phyloP scores from a whole-genome alignment of 2,113 vertebrate genomes.

The Myocastor coypus region DNA sequence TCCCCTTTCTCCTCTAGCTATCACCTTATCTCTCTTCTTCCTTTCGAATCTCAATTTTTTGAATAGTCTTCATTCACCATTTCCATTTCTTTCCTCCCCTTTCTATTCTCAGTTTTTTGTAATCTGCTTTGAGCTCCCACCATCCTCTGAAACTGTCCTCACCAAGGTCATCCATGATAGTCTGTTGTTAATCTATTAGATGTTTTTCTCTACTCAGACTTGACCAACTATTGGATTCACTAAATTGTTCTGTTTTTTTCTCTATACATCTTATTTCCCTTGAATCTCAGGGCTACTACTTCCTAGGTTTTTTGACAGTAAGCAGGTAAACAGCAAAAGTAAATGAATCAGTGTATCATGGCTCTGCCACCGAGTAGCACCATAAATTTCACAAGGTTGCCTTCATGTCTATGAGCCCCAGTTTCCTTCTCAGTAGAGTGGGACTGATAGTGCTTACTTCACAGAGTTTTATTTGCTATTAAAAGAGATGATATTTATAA shows the following conservation, averaged over 20 bases:
- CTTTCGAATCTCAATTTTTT: not conserved
- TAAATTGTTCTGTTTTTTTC: not conserved
- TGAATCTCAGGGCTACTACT: not conserved
- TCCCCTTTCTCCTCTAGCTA: not conserved
- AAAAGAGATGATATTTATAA: not conserved
- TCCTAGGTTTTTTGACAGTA: slow-evolving; percentile 12
- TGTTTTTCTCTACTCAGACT: not conserved
- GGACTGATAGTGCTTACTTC: not conserved
- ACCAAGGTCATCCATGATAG: not conserved
- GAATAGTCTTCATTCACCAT: slow-evolving; percentile 15
- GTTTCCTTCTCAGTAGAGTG: slow-evolving; percentile 34
- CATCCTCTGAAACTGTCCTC: not conserved
- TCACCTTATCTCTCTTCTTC: not conserved
- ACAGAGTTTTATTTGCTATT: slow-evolving; percentile 18
- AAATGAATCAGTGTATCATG: slow-evolving; percentile 7
- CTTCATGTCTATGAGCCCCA: not conserved
- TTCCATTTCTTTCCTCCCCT: not conserved
- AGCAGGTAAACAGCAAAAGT: slow-evolving; percentile 19
- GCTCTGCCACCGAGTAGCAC: not conserved
- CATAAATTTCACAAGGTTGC: not conserved
- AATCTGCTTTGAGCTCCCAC: not conserved
- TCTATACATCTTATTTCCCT: not conserved
- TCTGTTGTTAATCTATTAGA: not conserved
- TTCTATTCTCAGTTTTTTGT: not conserved
- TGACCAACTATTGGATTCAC: not conserved